A percentile compares a stretch with the other conserved stretches of the same genome.
phyloP scores from a whole-genome alignment of 2,797 vertebrate genomes.

The Graptemys geographica region DNA sequence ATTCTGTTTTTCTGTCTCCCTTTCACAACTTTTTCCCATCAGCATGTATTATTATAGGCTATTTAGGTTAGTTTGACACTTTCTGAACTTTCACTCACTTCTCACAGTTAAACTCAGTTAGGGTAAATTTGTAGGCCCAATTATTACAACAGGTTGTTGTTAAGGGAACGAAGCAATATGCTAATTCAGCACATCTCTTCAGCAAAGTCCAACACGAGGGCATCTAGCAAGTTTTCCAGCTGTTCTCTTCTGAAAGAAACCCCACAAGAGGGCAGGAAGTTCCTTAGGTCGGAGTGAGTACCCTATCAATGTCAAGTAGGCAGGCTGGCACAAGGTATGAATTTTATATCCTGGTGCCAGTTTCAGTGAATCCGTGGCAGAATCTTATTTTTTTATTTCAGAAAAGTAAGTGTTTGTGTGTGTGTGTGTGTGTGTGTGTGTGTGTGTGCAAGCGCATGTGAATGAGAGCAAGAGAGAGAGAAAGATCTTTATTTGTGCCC shows the following conservation, averaged over 20 bases:
- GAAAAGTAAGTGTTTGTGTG: background rate
- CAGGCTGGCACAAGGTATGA: background rate
- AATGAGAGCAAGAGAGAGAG: constrained; percentile 25
- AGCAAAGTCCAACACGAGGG: background rate
- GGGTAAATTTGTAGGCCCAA: background rate
- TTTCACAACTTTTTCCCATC: background rate
- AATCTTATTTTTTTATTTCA: background rate
- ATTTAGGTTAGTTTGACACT: background rate
- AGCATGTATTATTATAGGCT: background rate
- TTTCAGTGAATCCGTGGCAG: background rate
- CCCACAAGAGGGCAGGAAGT: background rate
- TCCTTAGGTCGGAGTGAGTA: background rate
- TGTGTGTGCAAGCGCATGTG: rapidly evolving
- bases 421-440: background rate
- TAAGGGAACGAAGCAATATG: background rate
- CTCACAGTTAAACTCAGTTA: background rate
- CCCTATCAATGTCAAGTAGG: background rate
- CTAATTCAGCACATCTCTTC: background rate
- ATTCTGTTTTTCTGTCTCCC: background rate
- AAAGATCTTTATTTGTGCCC: constrained; percentile 27
- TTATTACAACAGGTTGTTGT: background rate
- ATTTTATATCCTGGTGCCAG: background rate
- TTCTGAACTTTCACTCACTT: background rate
- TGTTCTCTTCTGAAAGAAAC: background rate
- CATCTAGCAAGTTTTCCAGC: background rate